phyloP scores from a whole-genome alignment of 2,797 vertebrate species.

The Varecia variegata region DNA sequence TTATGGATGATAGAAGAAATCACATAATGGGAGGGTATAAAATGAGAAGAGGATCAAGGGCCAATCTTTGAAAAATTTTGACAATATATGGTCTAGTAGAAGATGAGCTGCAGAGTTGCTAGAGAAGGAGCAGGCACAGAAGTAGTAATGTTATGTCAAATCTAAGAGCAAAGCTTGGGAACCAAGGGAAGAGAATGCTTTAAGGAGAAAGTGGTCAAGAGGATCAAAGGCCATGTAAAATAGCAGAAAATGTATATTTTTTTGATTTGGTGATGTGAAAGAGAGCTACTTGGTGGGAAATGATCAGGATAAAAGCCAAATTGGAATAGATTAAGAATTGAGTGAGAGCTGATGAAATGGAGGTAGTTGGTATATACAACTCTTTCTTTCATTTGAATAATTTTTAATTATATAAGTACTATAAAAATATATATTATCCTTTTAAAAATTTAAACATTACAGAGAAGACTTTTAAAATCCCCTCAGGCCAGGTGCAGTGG shows the following conservation, averaged over 20 bases:
- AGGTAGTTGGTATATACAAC: background rate
- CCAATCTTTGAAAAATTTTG: background rate
- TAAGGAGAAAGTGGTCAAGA: background rate
- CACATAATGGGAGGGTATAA: background rate
- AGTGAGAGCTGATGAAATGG: background rate
- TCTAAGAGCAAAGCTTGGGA: background rate
- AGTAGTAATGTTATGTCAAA: background rate
- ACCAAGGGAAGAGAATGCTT: background rate
- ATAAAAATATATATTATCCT: background rate
- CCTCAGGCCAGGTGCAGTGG: too few relatives aligned
- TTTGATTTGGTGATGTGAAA: background rate
- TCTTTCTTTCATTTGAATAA: background rate
- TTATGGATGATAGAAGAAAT: background rate
- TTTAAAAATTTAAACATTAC: background rate
- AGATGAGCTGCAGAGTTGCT: background rate
- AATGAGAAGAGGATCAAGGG: background rate
- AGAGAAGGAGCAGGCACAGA: background rate
- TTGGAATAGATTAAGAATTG: background rate
- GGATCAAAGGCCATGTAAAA: background rate
- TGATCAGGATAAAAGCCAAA: background rate
- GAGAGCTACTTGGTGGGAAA: background rate
- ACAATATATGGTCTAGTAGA: background rate
- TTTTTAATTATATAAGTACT: background rate
- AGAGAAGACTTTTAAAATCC: background rate
- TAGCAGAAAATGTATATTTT: background rate